Evolutionary conservation across 2,797 vertebrate genomes (phyloP), one percentile per base, ranked within the genome.

Genomic region (Bovichtus variegatus): DNA sequence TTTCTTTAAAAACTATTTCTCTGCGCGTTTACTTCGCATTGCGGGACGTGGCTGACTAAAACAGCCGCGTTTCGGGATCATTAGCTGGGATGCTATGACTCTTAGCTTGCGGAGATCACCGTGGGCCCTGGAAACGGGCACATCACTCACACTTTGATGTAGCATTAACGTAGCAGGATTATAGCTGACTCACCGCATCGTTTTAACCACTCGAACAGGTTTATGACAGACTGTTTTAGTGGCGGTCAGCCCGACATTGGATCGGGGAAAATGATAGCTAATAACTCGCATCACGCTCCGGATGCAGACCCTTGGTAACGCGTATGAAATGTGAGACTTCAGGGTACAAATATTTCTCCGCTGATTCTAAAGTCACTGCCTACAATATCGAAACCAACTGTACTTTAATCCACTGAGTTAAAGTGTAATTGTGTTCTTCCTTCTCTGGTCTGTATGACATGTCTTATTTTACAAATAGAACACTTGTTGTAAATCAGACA

Each of bases 101-200:
- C 81, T 80, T 94, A 93, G 93, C 93, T 85, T 91, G 91, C 91
- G 76, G 89, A 63, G 75, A 89, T 74, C 74, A 78, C 65, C 53
- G 73, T 12, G 84, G 91, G 89, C 78, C 89, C 74, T 4, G 21
- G 54, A 38, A 60, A 74, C 40, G 57, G 15, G 29, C 78, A 66
- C 65, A 72, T 27, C 72, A 23, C 67, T 83, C 71, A 34, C 38
- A 5, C 51, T 71, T 71, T n/a, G 8, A 73, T 51, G 41, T 5
- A 41, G 51, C 31, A 40, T 51, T 18, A 47, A 64, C 62, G 7
- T 36, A 53, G 25, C 11, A 0, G 34, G 47, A 34, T 57, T 46
- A 13, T 3, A 34, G 6, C 61, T 15, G 34, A 60, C 40, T 59
- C 34, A n/a, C 36, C 5, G 13, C 18, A 21, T 21, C 34, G 10